phyloP scores from a whole-genome alignment of 2,888 invertebrate species.

The Chrysomela aeneicollis region DNA sequence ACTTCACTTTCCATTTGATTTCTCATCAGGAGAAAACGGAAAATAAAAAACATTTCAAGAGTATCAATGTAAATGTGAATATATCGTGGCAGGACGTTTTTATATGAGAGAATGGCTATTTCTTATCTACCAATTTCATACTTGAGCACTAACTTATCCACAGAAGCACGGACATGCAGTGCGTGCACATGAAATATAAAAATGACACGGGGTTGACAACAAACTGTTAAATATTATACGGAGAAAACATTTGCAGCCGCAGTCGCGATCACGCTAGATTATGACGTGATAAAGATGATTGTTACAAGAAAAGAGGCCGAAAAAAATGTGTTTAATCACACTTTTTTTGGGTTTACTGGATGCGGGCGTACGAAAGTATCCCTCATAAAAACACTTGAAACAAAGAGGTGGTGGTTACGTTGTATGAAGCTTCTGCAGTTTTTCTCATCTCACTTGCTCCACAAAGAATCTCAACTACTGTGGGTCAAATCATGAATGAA shows the following conservation, averaged over 20 bases:
- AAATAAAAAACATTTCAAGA: neutral
- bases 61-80: neutral
- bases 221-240: constrained; percentile 45
- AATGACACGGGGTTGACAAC: constrained; percentile 43
- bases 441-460: neutral
- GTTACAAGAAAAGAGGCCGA: constrained; percentile 30
- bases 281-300: constrained; percentile 41
- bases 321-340: constrained; percentile 28
- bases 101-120: constrained; percentile 8
- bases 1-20: no score
- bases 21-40: no score
- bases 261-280: constrained; percentile 42
- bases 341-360: constrained; percentile 14
- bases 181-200: constrained; percentile 46
- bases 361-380: constrained; percentile 22
- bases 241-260: constrained; percentile 43
- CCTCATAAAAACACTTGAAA: neutral
- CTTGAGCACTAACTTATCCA: constrained; percentile 17
- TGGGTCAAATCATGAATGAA: no score
- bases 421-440: neutral
- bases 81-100: neutral
- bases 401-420: neutral
- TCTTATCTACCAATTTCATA: constrained; percentile 13
- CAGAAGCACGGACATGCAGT: constrained; percentile 26
- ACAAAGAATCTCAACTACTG: no score